A percentile compares a stretch with the other conserved stretches of the same genome.
Evolutionary conservation across 2,888 invertebrate species (phyloP).

Genomic region (Stenodera caucasica): DNA sequence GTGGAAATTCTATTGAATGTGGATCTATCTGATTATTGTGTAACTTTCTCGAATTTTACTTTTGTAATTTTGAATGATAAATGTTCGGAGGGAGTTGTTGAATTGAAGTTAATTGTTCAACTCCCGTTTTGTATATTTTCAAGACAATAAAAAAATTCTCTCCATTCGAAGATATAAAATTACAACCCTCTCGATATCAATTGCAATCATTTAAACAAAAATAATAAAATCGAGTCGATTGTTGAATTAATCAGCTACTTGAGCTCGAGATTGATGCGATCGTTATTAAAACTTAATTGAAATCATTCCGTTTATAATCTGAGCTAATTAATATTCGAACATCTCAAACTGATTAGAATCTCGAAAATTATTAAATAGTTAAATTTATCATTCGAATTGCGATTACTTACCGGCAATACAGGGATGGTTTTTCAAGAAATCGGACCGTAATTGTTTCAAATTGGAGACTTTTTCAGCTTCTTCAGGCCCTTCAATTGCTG

Average conservation of each 20-base stretch:
- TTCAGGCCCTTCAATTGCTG: slow-evolving; percentile 75
- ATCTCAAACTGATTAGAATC: no score
- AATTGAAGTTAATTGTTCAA: no score
- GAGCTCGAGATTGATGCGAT: background rate
- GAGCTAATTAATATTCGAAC: no score
- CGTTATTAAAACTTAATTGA: background rate
- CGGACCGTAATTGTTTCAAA: slow-evolving; percentile 60
- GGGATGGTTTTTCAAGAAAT: slow-evolving; percentile 65
- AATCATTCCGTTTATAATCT: background rate
- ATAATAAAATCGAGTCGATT: background rate
- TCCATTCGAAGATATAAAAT: no score
- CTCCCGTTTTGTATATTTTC: no score
- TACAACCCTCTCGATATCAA: no score
- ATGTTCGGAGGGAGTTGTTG: no score
- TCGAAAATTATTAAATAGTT: background rate
- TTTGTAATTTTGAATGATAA: no score
- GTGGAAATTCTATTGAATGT: no score
- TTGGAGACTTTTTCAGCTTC: slow-evolving; percentile 63
- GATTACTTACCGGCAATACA: slow-evolving; percentile 71
- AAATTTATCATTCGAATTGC: background rate
- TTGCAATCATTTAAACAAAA: background rate
- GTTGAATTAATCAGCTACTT: background rate
- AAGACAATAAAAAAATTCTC: no score
- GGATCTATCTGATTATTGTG: no score
- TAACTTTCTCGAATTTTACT: no score